These are phyloP conservation scores for Euproctis similis DNA, from an alignment of 2,888 invertebrate genomes.

Conservation along the genomic window DNA sequence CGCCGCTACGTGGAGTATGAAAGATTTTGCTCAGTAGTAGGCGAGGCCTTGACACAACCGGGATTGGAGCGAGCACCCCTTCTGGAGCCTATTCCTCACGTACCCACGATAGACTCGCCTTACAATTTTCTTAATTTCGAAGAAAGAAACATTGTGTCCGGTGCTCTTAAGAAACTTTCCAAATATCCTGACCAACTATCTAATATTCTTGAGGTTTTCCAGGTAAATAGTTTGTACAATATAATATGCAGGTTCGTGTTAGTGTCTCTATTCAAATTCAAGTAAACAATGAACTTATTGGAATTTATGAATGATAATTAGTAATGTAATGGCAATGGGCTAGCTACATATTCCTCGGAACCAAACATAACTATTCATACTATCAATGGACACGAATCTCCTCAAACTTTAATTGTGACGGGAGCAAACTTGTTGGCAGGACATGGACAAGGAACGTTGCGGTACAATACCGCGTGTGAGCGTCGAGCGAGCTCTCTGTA, in stretches of 20 bases:
- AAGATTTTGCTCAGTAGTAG: constrained; percentile 80
- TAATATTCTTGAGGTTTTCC: constrained; percentile 81
- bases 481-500: constrained; percentile 79
- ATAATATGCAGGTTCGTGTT: no score
- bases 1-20: constrained; percentile 79
- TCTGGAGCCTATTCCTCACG: constrained; percentile 80
- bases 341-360: no score
- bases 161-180: constrained; percentile 81
- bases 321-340: no score
- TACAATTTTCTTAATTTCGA: constrained; percentile 82
- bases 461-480: constrained; percentile 80
- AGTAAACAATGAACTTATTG: no score
- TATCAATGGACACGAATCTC: no score
- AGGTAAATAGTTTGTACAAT: no score
- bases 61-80: constrained; percentile 81
- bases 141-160: constrained; percentile 78
- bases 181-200: constrained; percentile 79
- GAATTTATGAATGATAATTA: no score
- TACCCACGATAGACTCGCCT: constrained; percentile 79
- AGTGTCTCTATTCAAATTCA: no score
- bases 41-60: constrained; percentile 81
- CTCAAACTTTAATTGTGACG: no score
- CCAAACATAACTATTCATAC: no score
- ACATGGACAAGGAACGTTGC: constrained; percentile 80
- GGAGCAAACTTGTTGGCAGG: constrained; percentile 69